A percentile compares a stretch with the other conserved stretches of the same genome.
Conservation (phyloP, 2,113 vertebrate genomes). For the Brachyhypopomus occidentalis region DNA sequence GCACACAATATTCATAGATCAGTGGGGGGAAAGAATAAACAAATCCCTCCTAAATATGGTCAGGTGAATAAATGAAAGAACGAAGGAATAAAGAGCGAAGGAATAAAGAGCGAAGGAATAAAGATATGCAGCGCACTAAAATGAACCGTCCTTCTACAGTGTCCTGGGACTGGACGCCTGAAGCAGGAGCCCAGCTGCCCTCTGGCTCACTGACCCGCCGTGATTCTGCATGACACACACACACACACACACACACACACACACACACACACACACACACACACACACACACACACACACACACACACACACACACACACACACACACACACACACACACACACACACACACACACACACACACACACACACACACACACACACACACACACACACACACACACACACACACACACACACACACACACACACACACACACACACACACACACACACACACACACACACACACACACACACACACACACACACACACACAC, state of each 20-base stretch:
- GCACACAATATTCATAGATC: too few species aligned
- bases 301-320: too few species aligned
- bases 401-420: background rate
- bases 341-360: slow-evolving; percentile 1
- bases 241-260: background rate
- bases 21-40: too few species aligned
- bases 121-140: background rate
- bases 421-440: too few species aligned
- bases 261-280: background rate
- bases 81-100: too few species aligned
- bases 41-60: too few species aligned
- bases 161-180: background rate
- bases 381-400: background rate
- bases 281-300: too few species aligned
- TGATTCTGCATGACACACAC: slow-evolving; percentile 12
- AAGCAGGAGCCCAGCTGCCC: background rate
- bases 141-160: background rate
- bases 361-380: slow-evolving; percentile 20
- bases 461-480: slow-evolving; percentile 23
- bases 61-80: too few species aligned
- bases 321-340: too few species aligned
- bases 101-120: too few species aligned
- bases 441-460: background rate
- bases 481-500: background rate
- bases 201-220: background rate